phyloP scores from a whole-genome alignment of 2,888 invertebrate genomes.

The Pecten maximus region DNA sequence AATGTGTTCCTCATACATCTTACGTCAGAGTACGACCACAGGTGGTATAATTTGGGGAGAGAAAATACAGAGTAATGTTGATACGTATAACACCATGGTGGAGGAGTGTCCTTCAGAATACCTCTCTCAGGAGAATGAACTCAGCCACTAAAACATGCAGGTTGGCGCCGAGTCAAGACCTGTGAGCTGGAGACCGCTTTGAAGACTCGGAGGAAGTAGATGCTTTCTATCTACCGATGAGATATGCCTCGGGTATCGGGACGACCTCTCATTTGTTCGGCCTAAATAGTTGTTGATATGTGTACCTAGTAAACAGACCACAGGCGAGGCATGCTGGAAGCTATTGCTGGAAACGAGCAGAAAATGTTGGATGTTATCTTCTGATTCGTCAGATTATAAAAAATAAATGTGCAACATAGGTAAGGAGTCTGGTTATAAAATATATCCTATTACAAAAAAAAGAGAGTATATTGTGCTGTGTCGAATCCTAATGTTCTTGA shows the following conservation, averaged over 20 bases:
- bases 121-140: neutral
- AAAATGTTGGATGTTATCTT: too few relatives aligned
- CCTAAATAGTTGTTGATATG: neutral
- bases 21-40: neutral
- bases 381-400: too few relatives aligned
- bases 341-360: neutral
- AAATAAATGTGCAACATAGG: too few relatives aligned
- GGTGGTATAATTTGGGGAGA: neutral
- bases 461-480: too few relatives aligned
- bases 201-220: constrained; percentile 17
- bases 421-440: too few relatives aligned
- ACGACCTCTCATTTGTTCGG: constrained; percentile 18
- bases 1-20: neutral
- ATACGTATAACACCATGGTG: neutral
- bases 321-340: neutral
- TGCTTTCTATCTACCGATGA: neutral
- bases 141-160: constrained; percentile 19
- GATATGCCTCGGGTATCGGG: neutral
- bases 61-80: neutral
- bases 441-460: too few relatives aligned
- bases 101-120: neutral
- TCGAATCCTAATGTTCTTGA: too few relatives aligned
- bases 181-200: neutral
- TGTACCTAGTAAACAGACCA: neutral
- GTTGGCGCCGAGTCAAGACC: constrained; percentile 30